phyloP scores from a whole-genome alignment of 2,113 vertebrate genomes.

The Pseudorasbora parva region DNA sequence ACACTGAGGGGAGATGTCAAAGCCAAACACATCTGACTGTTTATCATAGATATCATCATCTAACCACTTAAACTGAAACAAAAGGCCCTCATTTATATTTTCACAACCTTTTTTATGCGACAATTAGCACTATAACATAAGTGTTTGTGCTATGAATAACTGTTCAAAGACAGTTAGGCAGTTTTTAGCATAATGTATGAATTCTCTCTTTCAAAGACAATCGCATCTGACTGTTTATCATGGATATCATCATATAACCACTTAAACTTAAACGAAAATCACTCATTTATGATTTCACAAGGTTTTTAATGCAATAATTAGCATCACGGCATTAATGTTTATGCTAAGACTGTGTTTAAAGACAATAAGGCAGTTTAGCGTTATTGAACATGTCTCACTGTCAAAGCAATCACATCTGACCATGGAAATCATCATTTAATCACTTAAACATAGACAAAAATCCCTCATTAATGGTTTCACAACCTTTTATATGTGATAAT shows the following conservation, averaged over 20 bases:
- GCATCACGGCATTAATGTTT: background rate
- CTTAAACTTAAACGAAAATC: background rate
- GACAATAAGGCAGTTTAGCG: background rate
- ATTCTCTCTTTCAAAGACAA: background rate
- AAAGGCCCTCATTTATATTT: background rate
- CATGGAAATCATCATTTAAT: background rate
- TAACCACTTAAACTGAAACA: background rate
- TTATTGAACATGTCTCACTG: no score
- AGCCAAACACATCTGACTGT: background rate
- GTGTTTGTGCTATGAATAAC: background rate
- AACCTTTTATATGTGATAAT: background rate
- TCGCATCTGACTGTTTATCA: background rate
- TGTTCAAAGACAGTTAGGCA: background rate
- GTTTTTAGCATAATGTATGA: background rate
- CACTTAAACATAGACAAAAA: background rate
- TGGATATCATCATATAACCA: background rate
- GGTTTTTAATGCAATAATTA: background rate
- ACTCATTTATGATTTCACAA: background rate
- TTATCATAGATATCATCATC: background rate
- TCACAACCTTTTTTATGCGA: background rate
- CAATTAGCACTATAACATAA: background rate
- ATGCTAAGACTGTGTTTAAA: background rate
- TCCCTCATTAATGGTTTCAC: background rate
- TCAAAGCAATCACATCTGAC: background rate
- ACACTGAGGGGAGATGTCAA: constrained; percentile 10